Percentiles rank a stretch among this genome's conserved stretches.
phyloP scores from a whole-genome alignment of 2,113 vertebrate species.

The Petroica traversi region DNA sequence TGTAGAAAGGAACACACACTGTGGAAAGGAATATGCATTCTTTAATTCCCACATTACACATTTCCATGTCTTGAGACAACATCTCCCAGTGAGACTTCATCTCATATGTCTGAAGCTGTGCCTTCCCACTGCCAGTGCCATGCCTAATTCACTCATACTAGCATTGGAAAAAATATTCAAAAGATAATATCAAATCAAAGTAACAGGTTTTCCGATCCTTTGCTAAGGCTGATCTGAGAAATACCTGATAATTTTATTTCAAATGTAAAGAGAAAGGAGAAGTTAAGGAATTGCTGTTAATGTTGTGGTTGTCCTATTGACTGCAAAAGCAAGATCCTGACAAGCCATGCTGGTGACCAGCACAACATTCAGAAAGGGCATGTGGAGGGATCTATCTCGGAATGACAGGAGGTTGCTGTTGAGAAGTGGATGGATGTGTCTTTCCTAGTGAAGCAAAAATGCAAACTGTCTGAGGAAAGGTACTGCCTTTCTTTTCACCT shows the following conservation, averaged over 20 bases:
- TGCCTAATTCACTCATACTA: neutral
- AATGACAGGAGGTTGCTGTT: neutral
- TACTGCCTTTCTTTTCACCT: neutral
- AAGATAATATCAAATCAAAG: neutral
- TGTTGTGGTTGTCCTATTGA: neutral
- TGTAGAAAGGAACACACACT: neutral
- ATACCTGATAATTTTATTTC: neutral
- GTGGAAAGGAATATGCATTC: neutral
- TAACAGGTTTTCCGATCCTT: neutral
- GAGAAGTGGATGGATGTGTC: neutral
- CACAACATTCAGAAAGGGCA: neutral
- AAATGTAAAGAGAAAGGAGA: neutral
- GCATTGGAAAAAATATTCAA: neutral
- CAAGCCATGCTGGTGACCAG: neutral
- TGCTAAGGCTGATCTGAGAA: neutral
- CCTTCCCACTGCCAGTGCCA: neutral
- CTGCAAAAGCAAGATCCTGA: neutral
- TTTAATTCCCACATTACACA: neutral
- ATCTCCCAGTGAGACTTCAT: neutral
- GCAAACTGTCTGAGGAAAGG: neutral
- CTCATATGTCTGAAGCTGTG: neutral
- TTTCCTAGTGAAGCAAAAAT: neutral
- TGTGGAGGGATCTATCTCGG: neutral
- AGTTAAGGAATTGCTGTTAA: neutral
- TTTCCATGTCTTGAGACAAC: neutral